Base-by-base conservation (phyloP, 2,797 vertebrate species). In the Notolabrus celidotus region DNA sequence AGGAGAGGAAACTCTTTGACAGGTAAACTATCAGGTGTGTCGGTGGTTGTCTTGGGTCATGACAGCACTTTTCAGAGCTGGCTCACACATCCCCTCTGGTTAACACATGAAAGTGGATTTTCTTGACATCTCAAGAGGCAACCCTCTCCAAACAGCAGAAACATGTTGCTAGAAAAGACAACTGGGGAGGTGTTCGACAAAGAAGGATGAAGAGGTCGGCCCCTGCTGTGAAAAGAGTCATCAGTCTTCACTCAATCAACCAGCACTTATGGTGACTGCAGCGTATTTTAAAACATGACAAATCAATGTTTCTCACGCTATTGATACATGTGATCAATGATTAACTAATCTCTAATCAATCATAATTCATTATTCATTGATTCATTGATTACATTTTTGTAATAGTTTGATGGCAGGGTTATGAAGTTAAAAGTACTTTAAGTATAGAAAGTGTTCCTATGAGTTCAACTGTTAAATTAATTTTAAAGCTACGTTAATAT, bases 41-140 rank as follows among this genome's bases (percentile, higher is more conserved):
- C 74, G 19, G 46, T 12, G 64, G 71, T 42, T 56, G 67, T 78
- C 70, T 20, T 12, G 47, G 49, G 60, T 79, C 73, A 58, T 79
- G 83, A 88, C 83, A 90, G 76, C 41, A 82, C 86, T 84, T 88
- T 84, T 86, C 80, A 89, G 41, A 66, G 53, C 71, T 17, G 8
- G 16, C 65, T 83, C 60, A 61, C 60, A 63, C 77, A 77, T 78
- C 54, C 46, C 53, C 31, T 78, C 67, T 64, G 34, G 77, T 87
- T 79, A 73, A 68, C 10, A 19, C 61, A 71, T 80, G 65, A 89
- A 87, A 81, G 79, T 61, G 49, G 86, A 77, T 82, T 79, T 84
- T 71, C 49, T 54, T 83, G 71, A 80, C 83, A 71, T 85, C 71
- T 86, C 72, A 15, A 75, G 74, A 85, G 79, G 68, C 54, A 60